Evolutionary conservation across 2,797 vertebrate species (phyloP), one percentile per base, ranked within the genome.

Genomic region (Poecilia wingei): DNA sequence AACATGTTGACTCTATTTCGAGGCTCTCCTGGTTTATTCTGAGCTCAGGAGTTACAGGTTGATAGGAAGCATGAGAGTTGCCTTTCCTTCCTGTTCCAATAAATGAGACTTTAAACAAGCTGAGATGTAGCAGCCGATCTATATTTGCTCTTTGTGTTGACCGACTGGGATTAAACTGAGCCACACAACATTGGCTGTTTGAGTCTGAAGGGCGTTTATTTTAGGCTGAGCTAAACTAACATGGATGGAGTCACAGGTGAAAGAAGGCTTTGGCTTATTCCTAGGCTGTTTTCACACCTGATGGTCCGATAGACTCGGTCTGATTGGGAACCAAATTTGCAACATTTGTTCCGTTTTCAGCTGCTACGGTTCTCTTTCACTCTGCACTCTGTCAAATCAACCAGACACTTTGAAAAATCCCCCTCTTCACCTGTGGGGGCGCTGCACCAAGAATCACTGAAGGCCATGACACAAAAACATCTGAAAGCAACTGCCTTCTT

Each of bases 81-180:
- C 88, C 87, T 91, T 87, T 85, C 84, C 86, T 91, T 92, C 88
- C 81, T 85, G 90, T 91, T 91, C 83, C 90, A 91, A 92, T 93
- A 93, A 93, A 93, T 83, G 81, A 75, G 18, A 87, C 86, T 91
- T 88, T 81, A 94, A 92, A 91, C 90, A 93, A 80, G 91, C 90
- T 83, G 45, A 4, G 77, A 89, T 90, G 87, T 88, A 87, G 90
- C 86, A 78, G 88, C 76, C 87, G 89, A 93, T 93, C 92, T 92
- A 91, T 95, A 91, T 95, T 94, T 93, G 91, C 88, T 91, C 91
- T 86, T 41, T 46, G 61, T 93, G 92, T 95, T 95, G 94, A 94
- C 91, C 91, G 87, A 87, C 85, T 90, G 88, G 90, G 89, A 91
- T 92, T 88, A 83, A 82, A 82, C 87, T 79, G 77, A 87, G 77